Percentiles rank a stretch among this genome's conserved stretches.
Evolutionary conservation across 1,140 invertebrate genomes (phyloP).

Genomic region (Anoplophora glabripennis): DNA sequence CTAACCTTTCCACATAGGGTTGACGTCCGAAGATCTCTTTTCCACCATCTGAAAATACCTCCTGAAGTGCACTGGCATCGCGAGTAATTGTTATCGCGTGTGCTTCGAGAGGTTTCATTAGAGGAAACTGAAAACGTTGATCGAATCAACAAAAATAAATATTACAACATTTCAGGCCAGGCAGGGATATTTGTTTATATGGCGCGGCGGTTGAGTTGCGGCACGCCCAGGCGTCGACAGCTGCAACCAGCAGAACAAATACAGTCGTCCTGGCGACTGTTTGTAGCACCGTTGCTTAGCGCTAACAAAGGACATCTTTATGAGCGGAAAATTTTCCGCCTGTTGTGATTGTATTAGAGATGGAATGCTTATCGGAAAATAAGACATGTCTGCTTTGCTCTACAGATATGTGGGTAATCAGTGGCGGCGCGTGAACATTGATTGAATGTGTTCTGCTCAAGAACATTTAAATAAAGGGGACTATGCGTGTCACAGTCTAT

Average conservation of each 20-base stretch:
- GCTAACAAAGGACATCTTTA: neutral
- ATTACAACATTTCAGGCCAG: conserved; percentile 7
- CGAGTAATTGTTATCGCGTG: neutral
- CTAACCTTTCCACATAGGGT: conserved; percentile 5
- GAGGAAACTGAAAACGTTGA: neutral
- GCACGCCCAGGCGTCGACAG: neutral
- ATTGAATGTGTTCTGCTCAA: too few relatives aligned
- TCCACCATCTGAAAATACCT: conserved; percentile 2
- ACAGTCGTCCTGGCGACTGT: neutral
- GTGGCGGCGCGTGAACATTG: too few relatives aligned
- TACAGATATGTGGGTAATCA: too few relatives aligned
- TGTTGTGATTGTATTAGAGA: too few relatives aligned
- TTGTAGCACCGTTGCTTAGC: neutral
- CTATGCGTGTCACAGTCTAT: too few relatives aligned
- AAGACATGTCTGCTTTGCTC: too few relatives aligned
- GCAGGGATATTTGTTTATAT: neutral
- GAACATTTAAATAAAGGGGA: too few relatives aligned
- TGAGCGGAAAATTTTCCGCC: too few relatives aligned
- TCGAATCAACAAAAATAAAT: conserved; percentile 4
- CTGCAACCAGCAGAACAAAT: conserved; percentile 5
- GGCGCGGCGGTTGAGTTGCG: neutral
- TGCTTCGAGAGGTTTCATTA: neutral
- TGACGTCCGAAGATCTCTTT: neutral
- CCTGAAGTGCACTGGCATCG: neutral
- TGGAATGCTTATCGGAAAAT: too few relatives aligned